Percentiles rank a stretch among this genome's conserved stretches.
phyloP scores from a whole-genome alignment of 1,140 invertebrate genomes.

The Cydia amplana region DNA sequence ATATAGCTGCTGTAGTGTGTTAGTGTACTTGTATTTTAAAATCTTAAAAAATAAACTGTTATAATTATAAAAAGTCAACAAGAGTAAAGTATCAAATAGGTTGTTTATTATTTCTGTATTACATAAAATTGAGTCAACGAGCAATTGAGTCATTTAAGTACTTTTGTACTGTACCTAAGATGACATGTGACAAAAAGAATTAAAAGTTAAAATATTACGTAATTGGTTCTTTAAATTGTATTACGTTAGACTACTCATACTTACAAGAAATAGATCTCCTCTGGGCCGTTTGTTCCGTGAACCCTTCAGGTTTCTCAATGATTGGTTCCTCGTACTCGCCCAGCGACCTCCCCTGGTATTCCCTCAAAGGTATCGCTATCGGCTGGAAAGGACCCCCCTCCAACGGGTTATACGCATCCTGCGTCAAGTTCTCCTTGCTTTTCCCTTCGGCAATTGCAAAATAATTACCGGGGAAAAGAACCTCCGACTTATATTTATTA shows the following conservation, averaged over 20 bases:
- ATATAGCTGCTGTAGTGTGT: too few relatives aligned
- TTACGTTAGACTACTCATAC: slow-evolving; percentile 33
- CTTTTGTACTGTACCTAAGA: too few relatives aligned
- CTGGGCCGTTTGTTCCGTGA: slow-evolving; percentile 53
- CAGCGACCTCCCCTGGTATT: slow-evolving; percentile 61
- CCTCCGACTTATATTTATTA: slow-evolving; percentile 61
- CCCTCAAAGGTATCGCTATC: slow-evolving; percentile 62
- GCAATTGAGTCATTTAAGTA: too few relatives aligned
- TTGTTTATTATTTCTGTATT: too few relatives aligned
- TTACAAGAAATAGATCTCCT: slow-evolving; percentile 72
- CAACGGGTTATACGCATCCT: slow-evolving; percentile 43
- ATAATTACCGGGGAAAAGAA: slow-evolving; percentile 76
- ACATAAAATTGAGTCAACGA: too few relatives aligned
- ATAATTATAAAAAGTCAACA: too few relatives aligned
- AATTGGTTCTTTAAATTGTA: background rate
- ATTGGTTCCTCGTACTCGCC: slow-evolving; percentile 53
- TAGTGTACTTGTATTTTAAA: too few relatives aligned
- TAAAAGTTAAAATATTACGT: too few relatives aligned
- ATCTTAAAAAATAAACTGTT: too few relatives aligned
- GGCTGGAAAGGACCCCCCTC: slow-evolving; percentile 52
- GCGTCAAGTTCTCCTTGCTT: slow-evolving; percentile 51
- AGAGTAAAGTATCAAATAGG: too few relatives aligned
- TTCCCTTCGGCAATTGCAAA: slow-evolving; percentile 73
- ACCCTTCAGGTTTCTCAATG: slow-evolving; percentile 57
- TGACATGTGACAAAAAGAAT: too few relatives aligned